Evolutionary conservation across 2,797 vertebrate genomes (phyloP), one percentile per base, ranked within the genome.

Genomic region (Crocidura indochinensis): DNA sequence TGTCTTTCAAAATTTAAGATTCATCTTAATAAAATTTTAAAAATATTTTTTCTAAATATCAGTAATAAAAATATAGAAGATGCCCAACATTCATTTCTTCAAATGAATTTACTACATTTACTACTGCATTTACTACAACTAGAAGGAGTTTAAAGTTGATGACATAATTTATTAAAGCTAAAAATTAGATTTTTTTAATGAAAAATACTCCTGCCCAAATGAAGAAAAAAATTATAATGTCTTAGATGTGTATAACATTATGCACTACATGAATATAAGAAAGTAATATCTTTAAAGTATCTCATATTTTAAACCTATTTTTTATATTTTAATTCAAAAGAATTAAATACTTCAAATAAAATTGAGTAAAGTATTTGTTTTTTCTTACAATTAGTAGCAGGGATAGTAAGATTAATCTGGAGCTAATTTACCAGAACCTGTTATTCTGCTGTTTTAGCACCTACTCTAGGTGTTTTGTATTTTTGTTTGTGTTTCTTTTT

Each of bases 281-380:
- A 24, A 17, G 31, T 49, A 79, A 76, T 86, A 88, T n/a, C 10
- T 94, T 78, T 93, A 89, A 77, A 68, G 76, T 38, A 76, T 77
- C 31, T 80, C 44, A 46, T n/a, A 80, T 46, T 72, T 67, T n/a
- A 10, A 53, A 44, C 10, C 19, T 69, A 51, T 0, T 15, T 68
- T 15, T 14, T 72, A 86, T 73, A 26, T 27, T 6, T 87, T 65
- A 88, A 87, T 75, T 89, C 68, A 72, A 88, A 92, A 91, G 56
- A 38, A 14, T 84, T 84, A 38, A 8, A 26, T 77, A 80, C 78
- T 78, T 92, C 68, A 92, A 79, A 74, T 62, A 81, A 91, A 94
- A 85, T 53, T 56, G 22, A 83, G 11, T 85, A 19, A 81, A 8
- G 31, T 86, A 79, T 60, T 65, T 56, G 44, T 1, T 76, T 17